Conservation (phyloP, 2,888 invertebrate genomes). For the Cepaea hortensis region DNA sequence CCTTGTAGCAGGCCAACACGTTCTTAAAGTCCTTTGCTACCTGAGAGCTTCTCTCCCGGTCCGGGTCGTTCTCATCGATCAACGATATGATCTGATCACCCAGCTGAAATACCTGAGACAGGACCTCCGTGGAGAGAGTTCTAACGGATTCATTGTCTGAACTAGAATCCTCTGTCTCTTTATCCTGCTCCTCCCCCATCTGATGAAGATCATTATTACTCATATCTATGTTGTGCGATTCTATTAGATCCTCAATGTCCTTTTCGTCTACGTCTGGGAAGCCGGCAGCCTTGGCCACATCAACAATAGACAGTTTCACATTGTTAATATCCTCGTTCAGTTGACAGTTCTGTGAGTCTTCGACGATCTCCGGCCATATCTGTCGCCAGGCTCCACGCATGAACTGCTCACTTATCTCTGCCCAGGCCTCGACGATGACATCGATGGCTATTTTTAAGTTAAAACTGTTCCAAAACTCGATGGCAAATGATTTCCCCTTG, state of each 20-base stretch:
- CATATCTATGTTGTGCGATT: slow-evolving; percentile 4
- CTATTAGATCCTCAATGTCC: slow-evolving; percentile 5
- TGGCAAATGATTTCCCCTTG: background rate
- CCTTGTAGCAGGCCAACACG: slow-evolving; percentile 5
- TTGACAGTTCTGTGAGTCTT: background rate
- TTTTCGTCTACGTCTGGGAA: background rate
- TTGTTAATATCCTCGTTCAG: background rate
- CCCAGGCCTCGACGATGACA: slow-evolving; percentile 22
- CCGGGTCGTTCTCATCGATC: slow-evolving; percentile 22
- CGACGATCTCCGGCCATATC: slow-evolving; percentile 36
- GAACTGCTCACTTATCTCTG: background rate
- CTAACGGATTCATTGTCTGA: background rate
- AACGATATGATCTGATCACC: background rate
- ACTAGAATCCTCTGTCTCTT: background rate
- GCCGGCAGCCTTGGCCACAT: background rate
- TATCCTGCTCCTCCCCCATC: background rate
- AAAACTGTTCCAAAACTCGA: slow-evolving; percentile 19
- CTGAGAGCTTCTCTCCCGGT: slow-evolving; percentile 5
- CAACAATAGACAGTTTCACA: background rate
- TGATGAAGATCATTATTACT: background rate
- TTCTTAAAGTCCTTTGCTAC: background rate
- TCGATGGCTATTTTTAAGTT: slow-evolving; percentile 26
- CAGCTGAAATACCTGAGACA: background rate
- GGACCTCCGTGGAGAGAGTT: background rate
- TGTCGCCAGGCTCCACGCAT: slow-evolving; percentile 17